A percentile compares a stretch with the other conserved stretches of the same genome.
Conservation (phyloP, 2,113 vertebrate species). For the Pardalotus punctatus region DNA sequence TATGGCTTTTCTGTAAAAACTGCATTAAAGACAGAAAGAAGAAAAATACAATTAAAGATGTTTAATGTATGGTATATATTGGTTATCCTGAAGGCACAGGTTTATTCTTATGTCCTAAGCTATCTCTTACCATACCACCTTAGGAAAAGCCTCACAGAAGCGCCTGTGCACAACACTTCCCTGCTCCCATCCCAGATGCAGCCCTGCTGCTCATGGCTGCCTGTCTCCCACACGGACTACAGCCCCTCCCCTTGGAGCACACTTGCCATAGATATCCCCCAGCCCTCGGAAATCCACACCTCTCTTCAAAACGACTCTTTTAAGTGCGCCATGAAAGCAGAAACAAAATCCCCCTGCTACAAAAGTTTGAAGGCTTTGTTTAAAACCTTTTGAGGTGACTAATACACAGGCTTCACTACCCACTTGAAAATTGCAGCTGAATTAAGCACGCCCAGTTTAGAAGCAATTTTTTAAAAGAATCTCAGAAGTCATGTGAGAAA, state of each 20-base stretch:
- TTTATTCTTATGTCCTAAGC: neutral
- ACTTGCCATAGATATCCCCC: accelerated
- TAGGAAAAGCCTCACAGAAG: neutral
- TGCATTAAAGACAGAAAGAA: neutral
- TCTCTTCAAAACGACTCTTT: neutral
- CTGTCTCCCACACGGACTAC: accelerated
- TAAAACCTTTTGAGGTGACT: neutral
- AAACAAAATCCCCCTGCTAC: neutral
- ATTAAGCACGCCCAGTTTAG: neutral
- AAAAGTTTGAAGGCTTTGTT: neutral
- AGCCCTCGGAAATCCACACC: accelerated
- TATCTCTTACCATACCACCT: neutral
- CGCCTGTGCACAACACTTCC: accelerated
- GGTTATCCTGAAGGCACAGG: neutral
- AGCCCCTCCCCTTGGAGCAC: accelerated
- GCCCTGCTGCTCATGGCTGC: neutral
- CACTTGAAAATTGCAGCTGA: neutral
- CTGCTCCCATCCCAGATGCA: neutral
- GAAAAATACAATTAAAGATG: neutral
- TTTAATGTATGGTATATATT: neutral
- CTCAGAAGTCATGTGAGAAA: neutral
- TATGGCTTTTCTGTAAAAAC: neutral
- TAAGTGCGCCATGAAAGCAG: neutral
- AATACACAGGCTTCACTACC: neutral
- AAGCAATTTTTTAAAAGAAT: neutral